Evolutionary conservation across 1,140 invertebrate genomes (phyloP).

Genomic region (Drosophila miranda): DNA sequence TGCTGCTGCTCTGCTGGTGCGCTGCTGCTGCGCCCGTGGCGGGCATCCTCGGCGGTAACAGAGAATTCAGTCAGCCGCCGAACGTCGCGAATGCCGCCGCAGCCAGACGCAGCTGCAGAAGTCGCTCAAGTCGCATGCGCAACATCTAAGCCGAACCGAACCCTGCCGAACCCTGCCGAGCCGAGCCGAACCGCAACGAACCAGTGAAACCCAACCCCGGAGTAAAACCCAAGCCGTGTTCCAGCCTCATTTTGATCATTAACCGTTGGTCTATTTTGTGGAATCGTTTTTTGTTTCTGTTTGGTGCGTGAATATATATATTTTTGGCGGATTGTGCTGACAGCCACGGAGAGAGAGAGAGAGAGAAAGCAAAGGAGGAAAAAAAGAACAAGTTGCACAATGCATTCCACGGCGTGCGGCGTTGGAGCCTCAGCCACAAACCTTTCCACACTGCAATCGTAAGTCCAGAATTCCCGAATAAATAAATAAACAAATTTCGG

Average conservation of each 20-base stretch:
- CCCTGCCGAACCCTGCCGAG: background rate
- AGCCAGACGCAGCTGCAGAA: conserved; percentile 31
- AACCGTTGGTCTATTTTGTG: conserved; percentile 16
- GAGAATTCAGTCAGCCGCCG: conserved; percentile 67
- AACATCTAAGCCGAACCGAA: conserved; percentile 1
- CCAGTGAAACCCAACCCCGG: background rate
- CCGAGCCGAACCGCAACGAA: background rate
- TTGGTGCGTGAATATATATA: conserved; percentile 34
- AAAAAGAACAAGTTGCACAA: conserved; percentile 48
- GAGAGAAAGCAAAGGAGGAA: conserved; percentile 22
- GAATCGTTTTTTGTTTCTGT: conserved; percentile 11
- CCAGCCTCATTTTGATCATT: background rate
- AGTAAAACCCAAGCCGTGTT: background rate
- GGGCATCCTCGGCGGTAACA: conserved; percentile 67
- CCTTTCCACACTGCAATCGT: conserved; percentile 63
- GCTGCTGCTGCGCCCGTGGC: conserved; percentile 22
- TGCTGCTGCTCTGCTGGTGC: conserved; percentile 23
- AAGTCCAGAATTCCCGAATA: conserved; percentile 44
- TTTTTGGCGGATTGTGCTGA: conserved; percentile 24
- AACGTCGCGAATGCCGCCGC: conserved; percentile 62
- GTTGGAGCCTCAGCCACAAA: conserved; percentile 73
- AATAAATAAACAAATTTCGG: background rate
- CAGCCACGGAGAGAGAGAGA: background rate
- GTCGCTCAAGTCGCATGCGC: conserved; percentile 17
- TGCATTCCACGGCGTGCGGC: conserved; percentile 80